Evolutionary conservation across 1,140 invertebrate genomes (phyloP).

Genomic region (Diprion similis): DNA sequence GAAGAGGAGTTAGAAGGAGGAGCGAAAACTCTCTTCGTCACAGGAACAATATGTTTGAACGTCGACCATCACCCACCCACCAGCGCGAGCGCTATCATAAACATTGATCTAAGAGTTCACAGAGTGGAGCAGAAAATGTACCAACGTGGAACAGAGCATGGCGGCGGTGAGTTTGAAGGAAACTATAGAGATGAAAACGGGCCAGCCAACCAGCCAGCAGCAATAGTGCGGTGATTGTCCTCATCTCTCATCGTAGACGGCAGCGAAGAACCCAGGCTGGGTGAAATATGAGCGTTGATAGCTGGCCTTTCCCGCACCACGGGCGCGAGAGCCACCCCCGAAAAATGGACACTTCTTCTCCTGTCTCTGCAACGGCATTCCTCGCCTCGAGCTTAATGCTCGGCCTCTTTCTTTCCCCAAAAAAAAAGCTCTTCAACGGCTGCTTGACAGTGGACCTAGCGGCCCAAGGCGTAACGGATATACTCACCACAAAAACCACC

Average conservation of each 20-base stretch:
- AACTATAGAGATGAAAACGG: neutral
- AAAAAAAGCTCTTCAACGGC: too few species aligned
- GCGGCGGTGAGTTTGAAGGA: neutral
- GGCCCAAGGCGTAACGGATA: too few species aligned
- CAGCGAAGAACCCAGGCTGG: slow-evolving; percentile 13
- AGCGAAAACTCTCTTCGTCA: neutral
- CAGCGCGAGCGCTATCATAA: neutral
- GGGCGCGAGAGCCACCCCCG: slow-evolving; percentile 20
- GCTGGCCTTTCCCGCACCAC: neutral
- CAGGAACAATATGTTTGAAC: slow-evolving; percentile 7
- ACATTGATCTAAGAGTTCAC: slow-evolving; percentile 9
- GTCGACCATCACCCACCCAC: neutral
- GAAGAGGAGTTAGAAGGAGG: too few species aligned
- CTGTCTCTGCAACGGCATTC: neutral
- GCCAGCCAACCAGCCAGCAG: slow-evolving; percentile 18
- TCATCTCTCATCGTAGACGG: slow-evolving; percentile 33
- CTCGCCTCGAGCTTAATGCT: too few species aligned
- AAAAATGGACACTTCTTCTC: slow-evolving; percentile 29
- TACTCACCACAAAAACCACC: too few species aligned
- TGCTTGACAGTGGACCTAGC: too few species aligned
- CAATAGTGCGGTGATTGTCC: slow-evolving; percentile 36
- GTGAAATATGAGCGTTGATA: neutral
- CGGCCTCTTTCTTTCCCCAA: slow-evolving; percentile 6
- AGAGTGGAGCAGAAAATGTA: neutral
- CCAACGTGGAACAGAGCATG: neutral